A percentile compares a stretch with the other conserved stretches of the same genome.
These are phyloP conservation scores for Pyxicephalus adspersus DNA, from an alignment of 2,113 vertebrate species.

Conservation along the genomic window DNA sequence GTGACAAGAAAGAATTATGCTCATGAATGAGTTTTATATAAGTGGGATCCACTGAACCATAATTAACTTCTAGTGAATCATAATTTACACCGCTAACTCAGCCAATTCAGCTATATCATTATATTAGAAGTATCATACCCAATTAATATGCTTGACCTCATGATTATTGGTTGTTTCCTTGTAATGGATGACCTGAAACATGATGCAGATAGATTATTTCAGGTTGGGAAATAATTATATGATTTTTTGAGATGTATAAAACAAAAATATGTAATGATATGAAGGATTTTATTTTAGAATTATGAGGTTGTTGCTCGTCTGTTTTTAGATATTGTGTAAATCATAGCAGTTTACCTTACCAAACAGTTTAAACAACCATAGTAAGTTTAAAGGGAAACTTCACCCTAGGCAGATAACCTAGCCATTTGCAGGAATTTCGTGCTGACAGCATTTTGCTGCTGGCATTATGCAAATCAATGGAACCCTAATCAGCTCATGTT, in stretches of 20 bases:
- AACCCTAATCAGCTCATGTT: too few species aligned
- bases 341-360: too few species aligned
- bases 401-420: too few species aligned
- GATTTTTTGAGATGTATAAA: background rate
- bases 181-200: background rate
- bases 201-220: background rate
- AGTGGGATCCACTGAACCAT: slow-evolving; percentile 33
- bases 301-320: too few species aligned
- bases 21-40: background rate
- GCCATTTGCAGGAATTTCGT: too few species aligned
- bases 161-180: background rate
- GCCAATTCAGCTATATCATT: background rate
- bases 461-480: too few species aligned
- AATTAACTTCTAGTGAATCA: slow-evolving; percentile 12
- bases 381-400: too few species aligned
- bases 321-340: too few species aligned
- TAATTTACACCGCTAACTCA: slow-evolving; percentile 9
- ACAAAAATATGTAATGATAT: background rate
- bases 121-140: slow-evolving; percentile 25
- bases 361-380: too few species aligned
- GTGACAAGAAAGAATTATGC: slow-evolving; percentile 11
- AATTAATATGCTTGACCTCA: slow-evolving; percentile 20
- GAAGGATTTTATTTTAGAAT: background rate
- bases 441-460: too few species aligned
- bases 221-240: background rate